Evolutionary conservation across 2,797 vertebrate species (phyloP).

Genomic region (Megalops cyprinoides): DNA sequence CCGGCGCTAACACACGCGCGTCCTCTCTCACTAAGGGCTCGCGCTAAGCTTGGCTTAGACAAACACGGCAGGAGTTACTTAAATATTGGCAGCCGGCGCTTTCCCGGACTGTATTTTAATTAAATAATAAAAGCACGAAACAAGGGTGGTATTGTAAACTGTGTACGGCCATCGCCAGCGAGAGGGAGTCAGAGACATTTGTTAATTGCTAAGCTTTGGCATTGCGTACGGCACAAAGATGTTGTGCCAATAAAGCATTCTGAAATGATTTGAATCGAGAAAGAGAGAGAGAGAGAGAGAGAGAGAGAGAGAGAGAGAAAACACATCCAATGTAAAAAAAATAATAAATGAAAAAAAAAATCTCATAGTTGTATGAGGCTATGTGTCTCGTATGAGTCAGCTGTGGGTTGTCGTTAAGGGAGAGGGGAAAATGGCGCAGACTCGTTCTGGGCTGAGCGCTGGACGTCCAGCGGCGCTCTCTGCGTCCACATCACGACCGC

Average conservation of each 20-base stretch:
- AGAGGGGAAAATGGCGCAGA: conserved; percentile 28
- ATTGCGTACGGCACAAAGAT: too few species aligned
- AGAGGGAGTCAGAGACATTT: not conserved
- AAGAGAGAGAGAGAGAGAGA: too few species aligned
- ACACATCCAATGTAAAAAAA: too few species aligned
- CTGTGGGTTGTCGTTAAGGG: conserved; percentile 18
- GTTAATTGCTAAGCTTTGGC: not conserved
- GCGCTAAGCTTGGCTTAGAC: not conserved
- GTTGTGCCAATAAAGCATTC: not conserved
- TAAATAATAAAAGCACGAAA: conserved; percentile 4
- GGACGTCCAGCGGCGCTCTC: not conserved
- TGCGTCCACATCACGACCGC: conserved; percentile 60
- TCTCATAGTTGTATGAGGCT: conserved; percentile 67
- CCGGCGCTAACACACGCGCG: not conserved
- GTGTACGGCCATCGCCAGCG: not conserved
- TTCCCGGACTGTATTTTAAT: not conserved
- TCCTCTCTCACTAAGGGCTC: not conserved
- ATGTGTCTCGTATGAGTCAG: conserved; percentile 59
- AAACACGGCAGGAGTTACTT: not conserved
- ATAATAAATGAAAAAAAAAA: conserved; percentile 36
- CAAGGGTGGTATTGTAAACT: not conserved
- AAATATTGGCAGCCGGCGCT: not conserved
- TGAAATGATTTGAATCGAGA: not conserved
- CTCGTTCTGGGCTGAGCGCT: not conserved
- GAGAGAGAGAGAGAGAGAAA: too few species aligned